Percentiles rank a stretch among this genome's conserved stretches.
Conservation (phyloP, 2,113 vertebrate species). For the Chloropsis hardwickii region DNA sequence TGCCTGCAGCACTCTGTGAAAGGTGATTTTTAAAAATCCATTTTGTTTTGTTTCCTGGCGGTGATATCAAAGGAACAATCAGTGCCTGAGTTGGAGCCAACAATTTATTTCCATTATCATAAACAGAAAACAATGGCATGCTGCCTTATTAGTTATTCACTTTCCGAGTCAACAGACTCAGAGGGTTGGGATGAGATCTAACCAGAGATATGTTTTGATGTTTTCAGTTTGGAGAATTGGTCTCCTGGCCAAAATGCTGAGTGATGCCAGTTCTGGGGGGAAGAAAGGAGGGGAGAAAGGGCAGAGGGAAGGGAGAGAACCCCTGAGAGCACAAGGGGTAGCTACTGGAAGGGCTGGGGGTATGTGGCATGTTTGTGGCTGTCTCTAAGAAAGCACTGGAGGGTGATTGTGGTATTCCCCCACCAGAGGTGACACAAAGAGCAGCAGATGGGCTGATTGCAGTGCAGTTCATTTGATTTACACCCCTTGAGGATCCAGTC, state of each 20-base stretch:
- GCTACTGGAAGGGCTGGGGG: neutral
- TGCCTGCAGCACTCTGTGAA: constrained; percentile 42
- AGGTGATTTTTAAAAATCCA: constrained; percentile 39
- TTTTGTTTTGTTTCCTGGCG: constrained; percentile 66
- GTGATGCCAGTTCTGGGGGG: neutral
- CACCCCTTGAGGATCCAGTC: neutral
- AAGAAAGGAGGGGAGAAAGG: neutral
- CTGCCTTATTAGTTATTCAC: constrained; percentile 35
- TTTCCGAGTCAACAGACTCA: constrained; percentile 14
- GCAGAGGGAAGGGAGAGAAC: neutral
- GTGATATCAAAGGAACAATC: constrained; percentile 65
- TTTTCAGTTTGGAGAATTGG: neutral
- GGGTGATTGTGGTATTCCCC: neutral
- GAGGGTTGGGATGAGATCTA: constrained; percentile 40
- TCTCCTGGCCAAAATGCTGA: constrained; percentile 7
- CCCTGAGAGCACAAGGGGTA: neutral
- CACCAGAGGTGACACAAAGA: neutral
- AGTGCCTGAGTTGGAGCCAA: constrained; percentile 41
- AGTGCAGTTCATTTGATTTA: neutral
- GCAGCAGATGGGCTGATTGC: neutral
- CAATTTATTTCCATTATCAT: constrained; percentile 63
- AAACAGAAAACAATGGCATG: constrained; percentile 62
- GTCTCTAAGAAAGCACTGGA: neutral
- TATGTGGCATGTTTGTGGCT: neutral
- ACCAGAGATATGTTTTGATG: constrained; percentile 51